Conservation (phyloP, 92 coral and sea anemone genomes). For the Actinernus sp. region DNA sequence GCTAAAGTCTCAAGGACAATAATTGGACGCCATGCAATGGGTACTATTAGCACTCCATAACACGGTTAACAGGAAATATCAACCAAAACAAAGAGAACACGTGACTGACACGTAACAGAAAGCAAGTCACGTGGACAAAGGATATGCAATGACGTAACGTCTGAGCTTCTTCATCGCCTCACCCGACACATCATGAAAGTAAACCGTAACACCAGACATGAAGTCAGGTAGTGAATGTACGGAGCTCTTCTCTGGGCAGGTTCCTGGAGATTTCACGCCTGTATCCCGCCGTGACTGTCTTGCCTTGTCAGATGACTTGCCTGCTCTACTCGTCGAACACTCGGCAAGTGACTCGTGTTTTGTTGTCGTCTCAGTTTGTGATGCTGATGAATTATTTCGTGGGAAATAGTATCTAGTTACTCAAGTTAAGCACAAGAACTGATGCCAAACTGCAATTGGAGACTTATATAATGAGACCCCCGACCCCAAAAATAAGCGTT, state of each 20-base stretch:
- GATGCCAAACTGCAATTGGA: no score
- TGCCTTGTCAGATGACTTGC: conserved; percentile 21
- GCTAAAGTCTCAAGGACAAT: no score
- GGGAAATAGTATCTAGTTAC: conserved; percentile 80
- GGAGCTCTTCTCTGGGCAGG: background rate
- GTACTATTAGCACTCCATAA: no score
- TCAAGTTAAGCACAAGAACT: no score
- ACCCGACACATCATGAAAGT: conserved; percentile 57
- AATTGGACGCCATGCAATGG: no score
- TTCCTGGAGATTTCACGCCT: background rate
- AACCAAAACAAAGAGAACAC: no score
- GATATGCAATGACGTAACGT: conserved; percentile 92
- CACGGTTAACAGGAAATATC: no score
- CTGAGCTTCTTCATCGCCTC: conserved; percentile 55
- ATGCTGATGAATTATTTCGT: conserved; percentile 25
- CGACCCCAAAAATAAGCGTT: no score
- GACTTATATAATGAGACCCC: no score
- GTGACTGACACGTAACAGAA: no score
- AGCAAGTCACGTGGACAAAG: conserved; percentile 37
- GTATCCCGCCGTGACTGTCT: background rate
- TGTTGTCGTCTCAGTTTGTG: background rate
- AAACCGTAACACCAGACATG: conserved; percentile 73
- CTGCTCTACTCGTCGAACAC: background rate
- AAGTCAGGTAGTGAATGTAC: conserved; percentile 63
- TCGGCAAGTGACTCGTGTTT: background rate